These are phyloP conservation scores for Xiphydria camelus DNA, from an alignment of 2,888 invertebrate species.

Conservation along the genomic window DNA sequence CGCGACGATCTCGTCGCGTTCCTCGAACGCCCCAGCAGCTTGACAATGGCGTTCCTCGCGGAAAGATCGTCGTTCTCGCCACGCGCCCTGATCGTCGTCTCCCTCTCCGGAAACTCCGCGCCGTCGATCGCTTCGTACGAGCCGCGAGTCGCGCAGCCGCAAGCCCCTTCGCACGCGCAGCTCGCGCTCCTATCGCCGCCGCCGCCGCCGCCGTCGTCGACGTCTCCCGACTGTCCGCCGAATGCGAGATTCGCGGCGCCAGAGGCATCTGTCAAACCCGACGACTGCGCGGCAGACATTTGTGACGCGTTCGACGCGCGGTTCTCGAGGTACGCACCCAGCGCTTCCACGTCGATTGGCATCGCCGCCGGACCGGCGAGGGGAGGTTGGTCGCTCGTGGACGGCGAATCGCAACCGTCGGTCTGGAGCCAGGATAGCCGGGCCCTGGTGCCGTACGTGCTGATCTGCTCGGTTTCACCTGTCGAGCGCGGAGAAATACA, in stretches of 20 bases:
- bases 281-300: slow-evolving; percentile 40
- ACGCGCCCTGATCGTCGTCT: neutral
- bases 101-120: slow-evolving; percentile 2
- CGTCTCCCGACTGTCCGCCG: slow-evolving; percentile 27
- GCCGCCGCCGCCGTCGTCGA: slow-evolving; percentile 11
- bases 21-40: slow-evolving; percentile 22
- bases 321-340: slow-evolving; percentile 46
- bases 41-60: slow-evolving; percentile 21
- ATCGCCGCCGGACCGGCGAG: slow-evolving; percentile 20
- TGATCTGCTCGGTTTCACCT: slow-evolving; percentile 11
- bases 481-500: too few relatives aligned
- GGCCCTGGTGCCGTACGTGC: slow-evolving; percentile 16
- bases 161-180: slow-evolving; percentile 48
- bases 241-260: slow-evolving; percentile 34
- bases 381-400: slow-evolving; percentile 15
- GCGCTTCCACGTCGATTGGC: slow-evolving; percentile 36
- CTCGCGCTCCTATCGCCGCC: neutral
- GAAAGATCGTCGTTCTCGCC: slow-evolving; percentile 10
- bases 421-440: slow-evolving; percentile 31
- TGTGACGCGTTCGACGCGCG: slow-evolving; percentile 27
- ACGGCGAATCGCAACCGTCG: slow-evolving; percentile 28
- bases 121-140: neutral
- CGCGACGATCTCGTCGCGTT: slow-evolving; percentile 4
- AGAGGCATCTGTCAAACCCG: slow-evolving; percentile 41
- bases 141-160: slow-evolving; percentile 38